phyloP scores from a whole-genome alignment of 2,113 vertebrate genomes.

The Cryptoleucopteryx plumbea region DNA sequence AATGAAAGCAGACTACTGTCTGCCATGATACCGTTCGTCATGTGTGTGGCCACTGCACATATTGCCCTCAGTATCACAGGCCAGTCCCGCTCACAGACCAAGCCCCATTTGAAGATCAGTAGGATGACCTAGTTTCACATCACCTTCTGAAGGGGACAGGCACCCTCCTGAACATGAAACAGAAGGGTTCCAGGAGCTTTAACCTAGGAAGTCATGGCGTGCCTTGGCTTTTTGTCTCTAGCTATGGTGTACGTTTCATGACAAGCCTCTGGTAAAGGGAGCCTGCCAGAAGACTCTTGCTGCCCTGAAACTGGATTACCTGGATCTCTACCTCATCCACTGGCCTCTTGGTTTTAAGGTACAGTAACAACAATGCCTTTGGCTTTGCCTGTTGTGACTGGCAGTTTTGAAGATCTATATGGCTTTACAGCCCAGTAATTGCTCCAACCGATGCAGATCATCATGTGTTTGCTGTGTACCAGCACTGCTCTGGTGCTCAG shows the following conservation, averaged over 20 bases:
- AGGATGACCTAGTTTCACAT: neutral
- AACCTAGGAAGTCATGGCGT: neutral
- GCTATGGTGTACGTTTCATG: conserved; percentile 91
- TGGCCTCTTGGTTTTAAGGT: conserved; percentile 93
- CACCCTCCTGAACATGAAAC: neutral
- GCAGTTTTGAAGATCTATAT: neutral
- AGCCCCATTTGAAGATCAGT: neutral
- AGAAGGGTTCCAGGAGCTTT: neutral
- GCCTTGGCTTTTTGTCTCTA: conserved; percentile 26
- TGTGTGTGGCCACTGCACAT: neutral
- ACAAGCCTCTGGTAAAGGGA: conserved; percentile 79
- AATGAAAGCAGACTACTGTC: fast-evolving
- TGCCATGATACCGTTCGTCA: fast-evolving
- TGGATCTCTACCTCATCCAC: conserved; percentile 93
- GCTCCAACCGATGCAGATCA: neutral
- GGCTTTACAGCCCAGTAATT: neutral
- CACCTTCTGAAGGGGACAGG: neutral
- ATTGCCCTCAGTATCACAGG: fast-evolving
- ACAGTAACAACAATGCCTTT: neutral
- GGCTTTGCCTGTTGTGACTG: neutral
- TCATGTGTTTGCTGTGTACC: neutral
- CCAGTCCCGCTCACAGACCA: neutral
- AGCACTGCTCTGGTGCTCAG: neutral
- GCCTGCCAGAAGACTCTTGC: conserved; percentile 85
- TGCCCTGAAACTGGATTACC: conserved; percentile 85